Percentiles rank a stretch among this genome's conserved stretches.
phyloP scores from a whole-genome alignment of 2,888 invertebrate genomes.

The Tanytarsus gracilentus region DNA sequence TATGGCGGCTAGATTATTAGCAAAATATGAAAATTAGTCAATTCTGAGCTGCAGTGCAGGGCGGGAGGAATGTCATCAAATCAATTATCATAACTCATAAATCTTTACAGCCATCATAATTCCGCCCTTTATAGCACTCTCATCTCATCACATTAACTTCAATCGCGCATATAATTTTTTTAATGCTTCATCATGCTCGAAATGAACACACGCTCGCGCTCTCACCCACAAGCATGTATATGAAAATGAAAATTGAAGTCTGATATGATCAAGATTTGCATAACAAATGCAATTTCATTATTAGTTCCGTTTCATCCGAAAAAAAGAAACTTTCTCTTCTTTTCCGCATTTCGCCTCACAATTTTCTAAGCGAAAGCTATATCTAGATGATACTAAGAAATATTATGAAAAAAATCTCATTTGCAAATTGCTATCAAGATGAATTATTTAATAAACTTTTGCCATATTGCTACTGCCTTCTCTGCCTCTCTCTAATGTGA shows the following conservation, averaged over 20 bases:
- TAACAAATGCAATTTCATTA: slow-evolving; percentile 27
- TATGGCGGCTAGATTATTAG: no score
- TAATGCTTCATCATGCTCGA: not conserved
- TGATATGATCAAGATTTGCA: slow-evolving; percentile 20
- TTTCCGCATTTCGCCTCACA: no score
- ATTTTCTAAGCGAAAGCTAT: not conserved
- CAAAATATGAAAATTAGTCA: no score
- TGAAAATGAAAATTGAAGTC: slow-evolving; percentile 6
- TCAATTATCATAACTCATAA: slow-evolving; percentile 20
- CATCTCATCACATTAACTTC: slow-evolving; percentile 7
- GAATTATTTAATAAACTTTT: slow-evolving; percentile 16
- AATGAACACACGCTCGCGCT: no score
- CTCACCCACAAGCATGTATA: no score
- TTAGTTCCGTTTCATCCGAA: not conserved
- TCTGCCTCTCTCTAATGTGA: no score
- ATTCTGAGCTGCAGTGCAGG: no score
- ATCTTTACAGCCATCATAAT: slow-evolving; percentile 7
- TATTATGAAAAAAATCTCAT: slow-evolving; percentile 3
- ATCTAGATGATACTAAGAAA: not conserved
- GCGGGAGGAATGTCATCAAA: not conserved
- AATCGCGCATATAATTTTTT: slow-evolving; percentile 12
- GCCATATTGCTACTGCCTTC: no score
- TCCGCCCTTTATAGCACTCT: not conserved
- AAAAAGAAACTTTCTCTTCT: not conserved
- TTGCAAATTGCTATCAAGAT: not conserved